phyloP scores from a whole-genome alignment of 2,888 invertebrate genomes.

The Agrotis puta region DNA sequence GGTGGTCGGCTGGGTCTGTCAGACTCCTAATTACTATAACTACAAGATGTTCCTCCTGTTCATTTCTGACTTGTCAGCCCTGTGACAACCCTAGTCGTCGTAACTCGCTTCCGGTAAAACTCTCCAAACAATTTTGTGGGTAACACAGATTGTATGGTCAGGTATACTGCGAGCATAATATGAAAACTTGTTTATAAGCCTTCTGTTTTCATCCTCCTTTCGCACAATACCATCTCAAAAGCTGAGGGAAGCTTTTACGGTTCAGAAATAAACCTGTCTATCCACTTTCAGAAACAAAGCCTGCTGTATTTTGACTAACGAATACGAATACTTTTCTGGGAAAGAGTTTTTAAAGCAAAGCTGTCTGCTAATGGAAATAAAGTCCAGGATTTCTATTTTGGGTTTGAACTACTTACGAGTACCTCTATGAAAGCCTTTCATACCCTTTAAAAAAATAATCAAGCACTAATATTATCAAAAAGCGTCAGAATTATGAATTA shows the following conservation, averaged over 20 bases:
- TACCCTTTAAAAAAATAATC: too few relatives aligned
- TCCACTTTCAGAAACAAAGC: conserved; percentile 5
- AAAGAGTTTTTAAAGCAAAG: not conserved
- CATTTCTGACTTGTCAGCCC: not conserved
- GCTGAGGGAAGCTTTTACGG: conserved; percentile 1
- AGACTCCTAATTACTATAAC: too few relatives aligned
- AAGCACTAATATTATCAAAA: too few relatives aligned
- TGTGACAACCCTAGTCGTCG: not conserved
- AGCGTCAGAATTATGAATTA: too few relatives aligned
- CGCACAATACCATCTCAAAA: conserved; percentile 6
- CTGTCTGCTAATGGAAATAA: too few relatives aligned
- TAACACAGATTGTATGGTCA: conserved; percentile 1
- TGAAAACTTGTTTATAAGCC: conserved; percentile 22
- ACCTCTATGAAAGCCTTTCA: too few relatives aligned
- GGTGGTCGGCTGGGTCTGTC: too few relatives aligned
- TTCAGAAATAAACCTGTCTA: not conserved
- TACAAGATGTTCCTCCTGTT: too few relatives aligned
- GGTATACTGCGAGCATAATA: not conserved
- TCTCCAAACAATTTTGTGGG: too few relatives aligned
- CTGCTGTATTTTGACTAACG: not conserved
- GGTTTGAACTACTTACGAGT: too few relatives aligned
- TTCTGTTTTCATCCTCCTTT: conserved; percentile 14
- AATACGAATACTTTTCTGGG: not conserved
- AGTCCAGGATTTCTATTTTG: not conserved
- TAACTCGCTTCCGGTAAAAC: not conserved